Conservation (phyloP, 2,797 vertebrate species). For the Potorous gilbertii region DNA sequence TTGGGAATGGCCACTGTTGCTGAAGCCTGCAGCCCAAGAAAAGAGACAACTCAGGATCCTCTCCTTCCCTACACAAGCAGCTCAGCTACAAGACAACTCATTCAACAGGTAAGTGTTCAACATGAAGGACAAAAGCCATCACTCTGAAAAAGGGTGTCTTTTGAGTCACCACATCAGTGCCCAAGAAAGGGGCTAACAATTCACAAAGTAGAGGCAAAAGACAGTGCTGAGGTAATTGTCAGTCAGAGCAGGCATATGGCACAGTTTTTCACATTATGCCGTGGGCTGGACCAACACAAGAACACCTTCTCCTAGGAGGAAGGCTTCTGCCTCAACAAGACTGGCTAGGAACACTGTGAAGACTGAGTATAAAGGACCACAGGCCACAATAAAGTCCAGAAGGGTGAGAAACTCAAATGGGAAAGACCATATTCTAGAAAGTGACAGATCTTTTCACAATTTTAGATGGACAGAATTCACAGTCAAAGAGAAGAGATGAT, state of each 20-base stretch:
- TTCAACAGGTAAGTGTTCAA: background rate
- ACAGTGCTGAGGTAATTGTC: no score
- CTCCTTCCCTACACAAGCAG: background rate
- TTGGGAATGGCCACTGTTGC: slow-evolving; percentile 98
- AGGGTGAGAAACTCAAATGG: background rate
- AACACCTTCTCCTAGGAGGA: background rate
- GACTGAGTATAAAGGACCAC: background rate
- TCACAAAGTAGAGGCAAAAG: background rate
- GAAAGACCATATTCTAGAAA: background rate
- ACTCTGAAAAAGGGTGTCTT: background rate
- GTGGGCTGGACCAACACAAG: no score
- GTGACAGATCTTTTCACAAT: background rate
- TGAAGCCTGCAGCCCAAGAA: slow-evolving; percentile 88
- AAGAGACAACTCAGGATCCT: background rate
- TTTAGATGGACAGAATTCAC: background rate
- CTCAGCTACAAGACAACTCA: background rate
- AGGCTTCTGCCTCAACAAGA: background rate
- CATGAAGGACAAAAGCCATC: background rate
- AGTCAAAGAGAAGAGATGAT: background rate
- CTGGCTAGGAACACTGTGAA: background rate
- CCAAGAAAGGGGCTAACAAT: background rate
- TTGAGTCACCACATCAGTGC: background rate
- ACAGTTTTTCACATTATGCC: background rate
- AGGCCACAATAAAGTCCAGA: background rate
- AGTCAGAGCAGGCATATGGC: background rate